Conservation (phyloP, 2,113 vertebrate species). For the Verasper variegatus region DNA sequence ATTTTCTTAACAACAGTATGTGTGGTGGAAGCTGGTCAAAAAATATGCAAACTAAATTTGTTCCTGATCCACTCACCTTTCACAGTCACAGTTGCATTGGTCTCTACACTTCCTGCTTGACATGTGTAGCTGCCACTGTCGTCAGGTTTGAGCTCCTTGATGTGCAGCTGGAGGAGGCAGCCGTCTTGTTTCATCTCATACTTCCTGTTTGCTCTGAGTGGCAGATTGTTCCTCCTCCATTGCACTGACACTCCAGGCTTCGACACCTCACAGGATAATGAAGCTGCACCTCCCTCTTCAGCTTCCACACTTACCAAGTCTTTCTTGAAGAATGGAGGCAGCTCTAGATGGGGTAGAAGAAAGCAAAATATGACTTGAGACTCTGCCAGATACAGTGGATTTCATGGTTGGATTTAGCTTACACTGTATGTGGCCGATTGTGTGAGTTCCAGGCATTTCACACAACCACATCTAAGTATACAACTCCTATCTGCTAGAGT, state of each 20-base stretch:
- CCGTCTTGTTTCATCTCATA: constrained; percentile 82
- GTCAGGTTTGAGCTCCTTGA: constrained; percentile 71
- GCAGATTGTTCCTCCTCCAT: constrained; percentile 80
- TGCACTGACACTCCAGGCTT: constrained; percentile 73
- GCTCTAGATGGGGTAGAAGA: constrained; percentile 43
- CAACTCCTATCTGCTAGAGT: too few species aligned
- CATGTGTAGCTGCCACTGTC: constrained; percentile 84
- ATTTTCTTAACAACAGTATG: background rate
- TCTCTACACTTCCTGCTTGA: constrained; percentile 76
- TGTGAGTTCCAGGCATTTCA: too few species aligned
- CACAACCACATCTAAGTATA: too few species aligned
- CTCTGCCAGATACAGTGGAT: background rate
- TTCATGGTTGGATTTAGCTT: too few species aligned
- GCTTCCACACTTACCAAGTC: constrained; percentile 76
- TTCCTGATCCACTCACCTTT: constrained; percentile 29
- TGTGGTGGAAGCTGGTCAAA: background rate
- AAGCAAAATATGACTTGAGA: background rate
- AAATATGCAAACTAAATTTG: background rate
- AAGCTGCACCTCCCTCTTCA: constrained; percentile 66
- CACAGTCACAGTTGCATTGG: constrained; percentile 59
- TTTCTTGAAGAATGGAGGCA: constrained; percentile 71
- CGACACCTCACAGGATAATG: constrained; percentile 79
- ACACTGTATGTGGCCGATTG: too few species aligned
- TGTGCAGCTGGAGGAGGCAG: constrained; percentile 72
- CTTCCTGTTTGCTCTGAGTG: constrained; percentile 73